Evolutionary conservation across 2,797 vertebrate genomes (phyloP).

Genomic region (Phrynocephalus guinanensis): DNA sequence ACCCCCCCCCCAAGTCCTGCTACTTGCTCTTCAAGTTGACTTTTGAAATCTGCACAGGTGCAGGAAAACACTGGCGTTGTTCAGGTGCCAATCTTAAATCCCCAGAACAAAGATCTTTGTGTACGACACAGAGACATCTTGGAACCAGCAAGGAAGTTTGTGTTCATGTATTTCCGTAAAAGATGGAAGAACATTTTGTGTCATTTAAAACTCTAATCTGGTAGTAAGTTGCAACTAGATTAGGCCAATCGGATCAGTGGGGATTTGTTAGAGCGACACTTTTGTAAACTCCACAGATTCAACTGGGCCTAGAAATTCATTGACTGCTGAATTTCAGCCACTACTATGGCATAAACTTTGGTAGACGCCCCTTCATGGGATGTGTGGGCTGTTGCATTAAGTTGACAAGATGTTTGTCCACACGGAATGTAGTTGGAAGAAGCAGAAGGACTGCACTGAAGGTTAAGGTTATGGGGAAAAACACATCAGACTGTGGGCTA

Average conservation of each 20-base stretch:
- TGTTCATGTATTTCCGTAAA: neutral
- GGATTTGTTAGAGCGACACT: too few relatives aligned
- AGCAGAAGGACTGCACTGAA: too few relatives aligned
- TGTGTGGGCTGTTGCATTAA: neutral
- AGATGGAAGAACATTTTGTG: neutral
- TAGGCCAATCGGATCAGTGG: too few relatives aligned
- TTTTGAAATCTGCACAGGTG: neutral
- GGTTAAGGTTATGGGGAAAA: too few relatives aligned
- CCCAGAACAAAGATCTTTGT: neutral
- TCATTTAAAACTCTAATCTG: neutral
- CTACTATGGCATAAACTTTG: neutral
- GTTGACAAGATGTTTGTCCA: neutral
- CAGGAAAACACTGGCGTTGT: neutral
- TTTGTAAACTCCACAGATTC: too few relatives aligned
- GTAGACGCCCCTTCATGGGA: neutral
- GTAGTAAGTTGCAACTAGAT: too few relatives aligned
- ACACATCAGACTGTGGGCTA: too few relatives aligned
- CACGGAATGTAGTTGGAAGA: too few relatives aligned
- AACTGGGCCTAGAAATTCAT: too few relatives aligned
- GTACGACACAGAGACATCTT: neutral
- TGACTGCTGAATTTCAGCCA: too few relatives aligned
- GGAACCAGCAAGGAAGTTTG: neutral
- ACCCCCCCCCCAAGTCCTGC: neutral
- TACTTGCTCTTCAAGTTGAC: neutral
- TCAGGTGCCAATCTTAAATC: neutral